These are phyloP conservation scores for Rhorus exstirpatorius DNA, from an alignment of 2,888 invertebrate genomes.

Conservation along the genomic window DNA sequence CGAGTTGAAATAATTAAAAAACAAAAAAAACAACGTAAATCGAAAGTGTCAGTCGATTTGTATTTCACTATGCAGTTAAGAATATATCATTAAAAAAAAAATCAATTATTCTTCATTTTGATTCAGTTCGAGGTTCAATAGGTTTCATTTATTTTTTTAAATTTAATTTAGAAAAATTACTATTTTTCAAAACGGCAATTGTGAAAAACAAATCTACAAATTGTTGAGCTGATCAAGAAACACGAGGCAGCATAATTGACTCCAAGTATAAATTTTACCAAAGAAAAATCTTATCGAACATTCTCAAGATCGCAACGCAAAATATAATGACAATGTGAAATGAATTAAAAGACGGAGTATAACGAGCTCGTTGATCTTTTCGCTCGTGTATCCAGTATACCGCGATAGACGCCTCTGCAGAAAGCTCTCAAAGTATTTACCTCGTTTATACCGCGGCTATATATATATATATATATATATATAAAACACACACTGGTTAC, in stretches of 20 bases:
- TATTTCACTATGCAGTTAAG: not conserved
- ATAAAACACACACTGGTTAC: not conserved
- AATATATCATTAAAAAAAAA: slow-evolving; percentile 5
- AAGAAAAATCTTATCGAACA: not conserved
- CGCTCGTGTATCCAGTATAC: not conserved
- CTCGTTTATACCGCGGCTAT: too few species aligned
- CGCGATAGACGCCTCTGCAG: slow-evolving; percentile 17
- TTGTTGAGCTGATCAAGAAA: too few species aligned
- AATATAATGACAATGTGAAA: slow-evolving; percentile 34
- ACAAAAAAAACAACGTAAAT: not conserved
- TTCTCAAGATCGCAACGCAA: not conserved
- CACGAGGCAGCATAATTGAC: too few species aligned
- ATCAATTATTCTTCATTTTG: too few species aligned
- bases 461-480: too few species aligned
- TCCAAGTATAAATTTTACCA: too few species aligned
- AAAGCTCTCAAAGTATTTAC: slow-evolving; percentile 18
- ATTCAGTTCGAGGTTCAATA: too few species aligned
- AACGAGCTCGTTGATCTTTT: slow-evolving; percentile 25
- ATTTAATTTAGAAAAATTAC: too few species aligned
- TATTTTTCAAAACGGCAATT: too few species aligned
- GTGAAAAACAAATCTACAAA: too few species aligned
- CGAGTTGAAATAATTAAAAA: not conserved
- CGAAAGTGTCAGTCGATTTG: not conserved
- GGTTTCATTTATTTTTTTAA: too few species aligned
- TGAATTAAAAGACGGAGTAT: slow-evolving; percentile 18